Base-by-base conservation (phyloP, 1,140 invertebrate species). In the Calephelis virginiensis region DNA sequence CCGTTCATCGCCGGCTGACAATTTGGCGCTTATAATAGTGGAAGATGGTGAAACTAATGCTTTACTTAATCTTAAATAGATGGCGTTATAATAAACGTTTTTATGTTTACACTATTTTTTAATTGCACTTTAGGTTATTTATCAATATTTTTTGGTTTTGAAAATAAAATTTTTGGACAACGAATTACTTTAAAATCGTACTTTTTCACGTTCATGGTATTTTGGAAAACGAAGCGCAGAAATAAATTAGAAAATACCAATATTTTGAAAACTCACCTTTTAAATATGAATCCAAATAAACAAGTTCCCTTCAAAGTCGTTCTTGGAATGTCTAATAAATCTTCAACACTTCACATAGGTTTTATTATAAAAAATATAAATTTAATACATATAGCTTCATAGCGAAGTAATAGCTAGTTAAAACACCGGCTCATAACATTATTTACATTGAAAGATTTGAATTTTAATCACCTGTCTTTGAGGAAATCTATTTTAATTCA, bases 1-100 rank as follows among this genome's bases (percentile, higher is more conserved):
- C 82, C 81, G 53, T 28, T 59, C 28, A 8, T 59, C 17, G 83
- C 71, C 81, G 81, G 75, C 69, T 89, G 88, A 84, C 86, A 90
- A 81, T 79, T 86, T 80, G 81, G 84, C 86, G 88, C 86, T 77
- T 60, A 63, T 38, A 59, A 5, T 12, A 28, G 67, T 75, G 80
- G 38, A n/a, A 62, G 48, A 38, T 71, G 28, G 8, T 9, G 6
- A 72, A 81, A 88, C 81, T 85, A 82, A 46, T 49, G 12, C 12
- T 43, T 63, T 10, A 49, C 48, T 17, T 61, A 6, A 70, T 53
- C n/a, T 71, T 63, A 38, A 60, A 78, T 72, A 90, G 87, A 85
- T 89, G 86, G 85, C 85, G 81, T 64, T 83, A 9, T 71, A 60
- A 62, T 66, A 14, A 68, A 70, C 4, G 45, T 49, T 63, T 68